Conservation (phyloP, 1,140 invertebrate genomes). For the Panagrolaimus sp. region DNA sequence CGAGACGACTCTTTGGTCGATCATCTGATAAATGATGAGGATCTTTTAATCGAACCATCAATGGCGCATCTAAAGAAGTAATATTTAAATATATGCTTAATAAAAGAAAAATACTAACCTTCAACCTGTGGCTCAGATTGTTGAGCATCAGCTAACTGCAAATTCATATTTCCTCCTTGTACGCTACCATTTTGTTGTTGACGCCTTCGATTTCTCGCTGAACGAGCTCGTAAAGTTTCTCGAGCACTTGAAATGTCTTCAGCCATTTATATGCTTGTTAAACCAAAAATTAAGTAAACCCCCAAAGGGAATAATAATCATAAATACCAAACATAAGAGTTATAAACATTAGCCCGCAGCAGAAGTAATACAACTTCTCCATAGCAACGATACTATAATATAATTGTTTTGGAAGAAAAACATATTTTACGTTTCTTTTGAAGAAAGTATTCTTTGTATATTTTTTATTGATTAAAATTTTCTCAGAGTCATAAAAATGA, state of each 20-base stretch:
- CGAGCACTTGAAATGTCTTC: conserved; percentile 10
- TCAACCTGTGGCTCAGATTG: not conserved
- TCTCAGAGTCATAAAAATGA: not conserved
- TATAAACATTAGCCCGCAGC: too few species aligned
- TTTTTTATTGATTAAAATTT: conserved; percentile 12
- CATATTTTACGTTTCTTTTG: too few species aligned
- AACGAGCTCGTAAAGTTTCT: not conserved
- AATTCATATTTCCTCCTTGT: not conserved
- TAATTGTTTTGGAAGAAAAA: too few species aligned
- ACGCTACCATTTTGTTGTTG: not conserved
- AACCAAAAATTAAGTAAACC: too few species aligned
- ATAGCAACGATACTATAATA: too few species aligned
- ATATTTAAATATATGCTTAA: too few species aligned
- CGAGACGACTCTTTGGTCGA: not conserved
- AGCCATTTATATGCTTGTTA: not conserved
- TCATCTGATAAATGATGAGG: not conserved
- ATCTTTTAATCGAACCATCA: not conserved
- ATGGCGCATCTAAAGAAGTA: not conserved
- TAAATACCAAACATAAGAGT: too few species aligned
- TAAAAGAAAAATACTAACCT: not conserved
- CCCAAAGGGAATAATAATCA: too few species aligned
- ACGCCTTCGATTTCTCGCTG: not conserved
- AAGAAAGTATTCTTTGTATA: not conserved
- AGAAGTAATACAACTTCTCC: too few species aligned
- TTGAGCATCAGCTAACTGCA: not conserved